Base-by-base conservation (phyloP, 2,888 invertebrate genomes). In the Halocaridina rubra region DNA sequence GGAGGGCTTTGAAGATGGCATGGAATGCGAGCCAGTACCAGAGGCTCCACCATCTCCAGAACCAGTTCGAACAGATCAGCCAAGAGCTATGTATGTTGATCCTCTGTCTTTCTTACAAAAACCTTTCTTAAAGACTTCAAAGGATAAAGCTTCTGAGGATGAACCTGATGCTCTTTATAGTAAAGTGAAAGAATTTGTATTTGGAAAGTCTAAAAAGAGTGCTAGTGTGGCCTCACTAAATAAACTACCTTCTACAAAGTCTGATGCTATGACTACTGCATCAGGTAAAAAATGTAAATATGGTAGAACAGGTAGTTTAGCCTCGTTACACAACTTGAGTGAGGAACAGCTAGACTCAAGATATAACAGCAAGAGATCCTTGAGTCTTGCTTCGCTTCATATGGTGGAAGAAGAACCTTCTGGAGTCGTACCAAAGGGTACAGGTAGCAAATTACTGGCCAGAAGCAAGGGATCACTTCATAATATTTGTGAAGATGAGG, bases 41-140 rank as follows among this genome's bases (percentile, higher is more conserved):
- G 88, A 88, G 69, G 88, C 88, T 0, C 88, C 88, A 13, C 88
- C 88, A 27, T 88, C 88, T 22, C 88, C 88, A 16, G 88, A 88
- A 30, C 88, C 86, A 30, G 30, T 85, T 67, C 80, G 84, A 2
- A 46, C 71, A 19, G 84, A 86, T 29, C 86, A 84, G 13, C 88
- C 88, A 10, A 76, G 86, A 46, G 85, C 88, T 61, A 88, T 88
- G 81, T 88, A 88, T 80, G 88, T 88, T 16, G 88, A 88, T 67
- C 88, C 88, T 16, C 67, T 88, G 24, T 72, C 86, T 10, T 88
- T 88, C 74, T 80, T 88, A 24, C 88, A 88, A 33, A 84, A 69
- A 61, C 86, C 88, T 7, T 88, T 88, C 75, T 64, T 84, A 13
- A 82, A 77, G 46, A 22, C 76, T 19, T 81, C 78, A 39, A 84